Base-by-base conservation (phyloP, 2,888 invertebrate genomes). In the Muscina levida region DNA sequence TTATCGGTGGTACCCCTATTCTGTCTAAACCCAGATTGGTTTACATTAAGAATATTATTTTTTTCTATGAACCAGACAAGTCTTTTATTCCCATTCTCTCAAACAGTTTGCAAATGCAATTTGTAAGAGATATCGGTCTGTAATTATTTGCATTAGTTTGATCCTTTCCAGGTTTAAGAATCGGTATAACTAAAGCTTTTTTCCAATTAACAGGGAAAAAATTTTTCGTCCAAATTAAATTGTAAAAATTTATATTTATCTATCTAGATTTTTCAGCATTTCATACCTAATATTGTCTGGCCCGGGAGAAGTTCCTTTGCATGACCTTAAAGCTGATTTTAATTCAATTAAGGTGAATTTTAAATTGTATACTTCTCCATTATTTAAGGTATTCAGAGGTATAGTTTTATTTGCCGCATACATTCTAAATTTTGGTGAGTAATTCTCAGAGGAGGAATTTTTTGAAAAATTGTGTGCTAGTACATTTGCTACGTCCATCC, bases 231-330 rank as follows among this genome's bases (percentile, higher is more conserved):
- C 39, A 75, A 24, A 73, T 73, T 3, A 5, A 8, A 8, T 31
- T 31, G 8, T 75, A 68, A 59, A 59, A 68, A 13, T 68, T 24
- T 62, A 75, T 76, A 76, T 51, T 76, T 51, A 46, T 37, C 11
- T 56, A 37, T 68, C 17, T 37, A 74, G 8, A 10, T 74, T 24
- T 68, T 74, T 68, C 39, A 59, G 8, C 59, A 74, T 76, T 65
- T 71, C 70, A 26, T 70, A 62, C 42, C 65, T 48, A 13, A 70
- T 70, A 31, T 76, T 76, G 19, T 76, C 65, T 19, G 70, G 76
- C 1, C 70, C 70, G 1, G 76, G 70, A 0, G 70, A 76, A 3
- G 65, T 42, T 5, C 70, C 65, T 15, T 31, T 24, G 31, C 37
- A 70, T 22, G 19, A 62, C 19, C 19, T 62, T 1, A 70, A 48